These are phyloP conservation scores for Mamestra brassicae DNA, from an alignment of 2,888 invertebrate species.

Conservation along the genomic window DNA sequence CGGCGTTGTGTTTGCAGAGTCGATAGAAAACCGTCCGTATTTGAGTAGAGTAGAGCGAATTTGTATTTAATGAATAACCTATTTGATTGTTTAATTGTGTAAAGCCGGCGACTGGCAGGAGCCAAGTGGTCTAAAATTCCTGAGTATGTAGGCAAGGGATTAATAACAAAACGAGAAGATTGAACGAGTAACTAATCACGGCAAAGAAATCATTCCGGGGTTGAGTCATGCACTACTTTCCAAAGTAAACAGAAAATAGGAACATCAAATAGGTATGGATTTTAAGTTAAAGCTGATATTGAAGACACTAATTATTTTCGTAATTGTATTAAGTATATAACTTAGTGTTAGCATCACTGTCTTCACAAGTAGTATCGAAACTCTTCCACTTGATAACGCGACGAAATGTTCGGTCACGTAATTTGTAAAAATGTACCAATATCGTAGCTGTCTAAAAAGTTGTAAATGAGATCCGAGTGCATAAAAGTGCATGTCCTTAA, in stretches of 20 bases:
- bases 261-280: constrained; percentile 35
- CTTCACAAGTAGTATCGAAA: background rate
- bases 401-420: background rate
- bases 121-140: constrained; percentile 38
- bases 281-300: constrained; percentile 39
- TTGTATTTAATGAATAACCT: constrained; percentile 58
- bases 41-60: constrained; percentile 56
- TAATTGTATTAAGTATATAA: constrained; percentile 26
- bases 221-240: constrained; percentile 48
- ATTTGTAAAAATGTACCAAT: background rate
- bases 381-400: background rate
- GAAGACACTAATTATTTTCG: constrained; percentile 56
- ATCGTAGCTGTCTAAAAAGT: background rate
- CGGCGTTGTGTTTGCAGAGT: constrained; percentile 55
- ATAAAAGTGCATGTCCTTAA: background rate
- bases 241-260: constrained; percentile 19
- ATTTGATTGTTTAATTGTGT: constrained; percentile 57
- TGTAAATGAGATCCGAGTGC: constrained; percentile 15
- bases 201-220: constrained; percentile 52
- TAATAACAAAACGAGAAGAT: constrained; percentile 33
- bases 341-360: constrained; percentile 15
- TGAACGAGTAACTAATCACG: constrained; percentile 17
- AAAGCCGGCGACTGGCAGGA: constrained; percentile 46
- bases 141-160: constrained; percentile 44
- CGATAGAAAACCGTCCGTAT: constrained; percentile 66